Base-by-base conservation (phyloP, 1,140 invertebrate species). In the Macrobrachium nipponense region DNA sequence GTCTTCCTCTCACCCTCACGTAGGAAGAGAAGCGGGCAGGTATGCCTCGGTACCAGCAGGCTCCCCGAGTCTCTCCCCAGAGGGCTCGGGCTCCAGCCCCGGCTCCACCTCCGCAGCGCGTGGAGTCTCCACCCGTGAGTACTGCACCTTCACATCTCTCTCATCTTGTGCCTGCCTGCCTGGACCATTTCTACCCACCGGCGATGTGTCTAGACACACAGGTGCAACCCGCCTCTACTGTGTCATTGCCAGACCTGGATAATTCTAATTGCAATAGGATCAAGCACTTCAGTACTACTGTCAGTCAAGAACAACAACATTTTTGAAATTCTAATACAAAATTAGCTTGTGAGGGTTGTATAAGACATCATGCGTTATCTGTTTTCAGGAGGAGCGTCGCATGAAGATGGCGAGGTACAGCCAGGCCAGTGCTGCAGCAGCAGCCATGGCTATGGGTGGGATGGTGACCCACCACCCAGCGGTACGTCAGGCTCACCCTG, bases 1-100 rank as follows among this genome's bases (percentile, higher is more conserved):
- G 84, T 86, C 84, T 86, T 70, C 83, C 84, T 86, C 84, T 86
- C 84, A 86, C 84, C 84, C 84, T 86, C 84, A 86, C 84, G 84
- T 86, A 86, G 84, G 84, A 86, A 86, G 84, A 86, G 84, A 86
- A 86, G 84, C 84, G 84, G 84, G 84, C 84, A 86, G 84, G 84
- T 86, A 86, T 86, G 84, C 76, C 66, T 86, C 84, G 84, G 70
- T 86, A 86, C 84, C 84, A 86, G 76, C 66, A 73, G 84, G 84
- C 84, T 80, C 84, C 84, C 78, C 84, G 84, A 86, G 84, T 78
- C 84, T 86, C 84, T 78, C 84, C 84, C 23, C 84, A 80, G 62
- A 86, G 84, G 84, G 84, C 84, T 70, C 84, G 84, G 84, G 84
- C 84, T 51, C 84, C 84, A 73, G 84, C 84, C 78, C 84, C 84